phyloP scores from a whole-genome alignment of 37 sponge, comb jelly and placozoan species.

The Haliclona indistincta region DNA sequence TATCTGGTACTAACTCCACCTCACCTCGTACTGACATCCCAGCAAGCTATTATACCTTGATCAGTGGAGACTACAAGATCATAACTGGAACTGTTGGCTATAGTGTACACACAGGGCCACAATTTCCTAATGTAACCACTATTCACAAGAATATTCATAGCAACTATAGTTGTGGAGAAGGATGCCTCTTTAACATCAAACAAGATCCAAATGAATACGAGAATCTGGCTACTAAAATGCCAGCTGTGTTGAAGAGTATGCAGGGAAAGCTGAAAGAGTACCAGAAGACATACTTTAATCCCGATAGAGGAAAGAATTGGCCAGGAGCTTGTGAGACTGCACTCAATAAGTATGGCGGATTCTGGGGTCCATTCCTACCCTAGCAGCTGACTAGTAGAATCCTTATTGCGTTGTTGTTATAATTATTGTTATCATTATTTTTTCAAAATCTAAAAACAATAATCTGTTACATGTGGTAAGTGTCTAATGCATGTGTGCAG shows the following conservation, averaged over 20 bases:
- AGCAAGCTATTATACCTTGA: conserved; percentile 4
- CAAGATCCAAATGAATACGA: conserved; percentile 19
- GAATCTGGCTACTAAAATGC: conserved; percentile 10
- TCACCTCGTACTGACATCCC: conserved; percentile 38
- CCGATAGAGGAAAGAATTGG: conserved; percentile 3
- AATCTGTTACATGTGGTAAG: no score
- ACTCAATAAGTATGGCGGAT: conserved; percentile 24
- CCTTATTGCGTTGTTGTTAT: no score
- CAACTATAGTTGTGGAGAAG: neutral
- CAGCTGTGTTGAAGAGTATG: conserved; percentile 29
- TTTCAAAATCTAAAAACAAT: no score
- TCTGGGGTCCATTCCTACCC: conserved; percentile 35
- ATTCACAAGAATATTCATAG: neutral
- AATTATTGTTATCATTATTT: no score
- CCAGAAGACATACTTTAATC: conserved; percentile 19
- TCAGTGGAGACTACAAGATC: conserved; percentile 41
- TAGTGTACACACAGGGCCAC: neutral
- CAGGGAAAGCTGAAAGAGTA: conserved; percentile 5
- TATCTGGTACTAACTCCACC: conserved; percentile 17
- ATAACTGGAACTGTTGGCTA: neutral
- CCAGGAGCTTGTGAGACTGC: conserved; percentile 24
- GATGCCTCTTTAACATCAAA: conserved; percentile 33
- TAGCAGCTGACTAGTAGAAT: no score
- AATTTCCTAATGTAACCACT: neutral
- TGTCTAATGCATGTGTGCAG: no score